Conservation (phyloP, 1,140 invertebrate species). For the Oncopodura yosiiana region DNA sequence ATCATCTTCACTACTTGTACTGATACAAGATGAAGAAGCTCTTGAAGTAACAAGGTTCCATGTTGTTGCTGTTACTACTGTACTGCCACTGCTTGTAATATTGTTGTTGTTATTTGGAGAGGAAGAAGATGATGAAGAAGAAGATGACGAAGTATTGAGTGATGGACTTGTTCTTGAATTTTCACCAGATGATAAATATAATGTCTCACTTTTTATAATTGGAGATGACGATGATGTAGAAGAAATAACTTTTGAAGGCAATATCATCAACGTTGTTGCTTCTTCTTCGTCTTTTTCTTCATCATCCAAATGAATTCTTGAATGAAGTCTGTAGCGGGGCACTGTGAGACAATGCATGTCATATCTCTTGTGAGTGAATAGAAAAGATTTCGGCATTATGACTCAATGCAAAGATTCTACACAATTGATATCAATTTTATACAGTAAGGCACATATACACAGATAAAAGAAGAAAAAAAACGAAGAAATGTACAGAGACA, state of each 20-base stretch:
- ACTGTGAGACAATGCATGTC: slow-evolving; percentile 41
- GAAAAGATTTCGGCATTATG: slow-evolving; percentile 48
- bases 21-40: slow-evolving; percentile 1
- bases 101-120: background rate
- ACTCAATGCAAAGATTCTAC: background rate
- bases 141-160: background rate
- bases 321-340: background rate
- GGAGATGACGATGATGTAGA: too few species aligned
- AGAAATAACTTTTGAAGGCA: too few species aligned
- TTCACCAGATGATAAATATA: background rate
- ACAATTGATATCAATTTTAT: background rate
- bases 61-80: background rate
- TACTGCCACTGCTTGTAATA: background rate
- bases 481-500: background rate
- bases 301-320: background rate
- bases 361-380: slow-evolving; percentile 49
- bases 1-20: slow-evolving; percentile 3
- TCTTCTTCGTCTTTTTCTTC: background rate
- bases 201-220: background rate
- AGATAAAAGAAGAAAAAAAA: background rate
- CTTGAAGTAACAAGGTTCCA: slow-evolving; percentile 17
- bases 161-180: background rate
- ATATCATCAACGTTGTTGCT: too few species aligned
- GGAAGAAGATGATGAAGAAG: background rate
- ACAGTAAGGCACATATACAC: background rate